Evolutionary conservation across 2,113 vertebrate species (phyloP), one percentile per base, ranked within the genome.

Genomic region (Apaloderma vittatum): DNA sequence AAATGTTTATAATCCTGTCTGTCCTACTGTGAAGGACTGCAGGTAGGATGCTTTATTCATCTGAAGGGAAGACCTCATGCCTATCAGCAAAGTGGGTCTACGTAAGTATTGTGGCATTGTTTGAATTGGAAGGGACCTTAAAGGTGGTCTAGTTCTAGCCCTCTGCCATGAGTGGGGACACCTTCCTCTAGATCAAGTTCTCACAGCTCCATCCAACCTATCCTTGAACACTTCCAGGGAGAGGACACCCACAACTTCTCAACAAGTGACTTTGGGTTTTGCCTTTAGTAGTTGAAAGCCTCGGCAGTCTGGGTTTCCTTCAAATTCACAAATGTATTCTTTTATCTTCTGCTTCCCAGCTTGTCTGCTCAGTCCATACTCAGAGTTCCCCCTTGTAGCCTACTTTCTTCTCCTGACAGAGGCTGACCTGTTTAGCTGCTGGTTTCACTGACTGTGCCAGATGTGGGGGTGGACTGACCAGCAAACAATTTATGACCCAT

Each of bases 1-100:
- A 81, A 94, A 76, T 91, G 91, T 95, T 94, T 93, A 95, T 92
- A 96, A 88, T 87, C 57, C 75, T 83, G 26, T 83, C 75, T 83
- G 26, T 83, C 48, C 21, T 86, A 70, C 78, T 16, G 34, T 83
- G 88, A 74, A 93, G 68, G 34, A 46, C 34, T 88, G 48, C 20
- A 22, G 66, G 78, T 43, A 89, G 86, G 86, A 78, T 3, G 10
- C 52, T 30, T 77, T 94, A 88, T 52, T 94, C 57, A 72, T 46
- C 30, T 2, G 48, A 77, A 81, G 43, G 23, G 52, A 90, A 51
- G 29, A 65, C 30, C 26, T 91, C 2, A 9, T 40, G 49, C 32
- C 70, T 72, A 49, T 52, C 34, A 57, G n/a, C 19, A 85, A 81
- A 45, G 61, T 52, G 65, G 9, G 16, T 68, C 86, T 86, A 3